Conservation (phyloP, 2,113 vertebrate species). For the Genyomyrus donnyi region DNA sequence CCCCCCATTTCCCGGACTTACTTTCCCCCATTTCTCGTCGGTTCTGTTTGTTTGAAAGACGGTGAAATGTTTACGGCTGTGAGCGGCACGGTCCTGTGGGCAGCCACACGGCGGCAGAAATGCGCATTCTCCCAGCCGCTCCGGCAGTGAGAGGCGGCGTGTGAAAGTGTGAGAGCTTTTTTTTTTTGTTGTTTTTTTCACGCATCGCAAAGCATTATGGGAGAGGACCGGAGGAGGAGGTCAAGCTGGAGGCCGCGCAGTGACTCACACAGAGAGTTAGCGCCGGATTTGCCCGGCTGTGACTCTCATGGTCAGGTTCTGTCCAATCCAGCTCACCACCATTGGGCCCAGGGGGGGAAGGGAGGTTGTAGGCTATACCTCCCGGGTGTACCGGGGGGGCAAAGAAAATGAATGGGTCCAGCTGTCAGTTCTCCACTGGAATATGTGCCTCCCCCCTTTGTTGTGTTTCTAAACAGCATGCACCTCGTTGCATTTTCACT, state of each 20-base stretch:
- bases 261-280: neutral
- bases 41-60: neutral
- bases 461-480: neutral
- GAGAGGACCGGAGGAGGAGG: slow-evolving; percentile 5
- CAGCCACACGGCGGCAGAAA: neutral
- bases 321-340: neutral
- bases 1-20: neutral
- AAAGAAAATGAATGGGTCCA: neutral
- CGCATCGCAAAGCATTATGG: neutral
- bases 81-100: neutral
- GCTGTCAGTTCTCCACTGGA: neutral
- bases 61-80: neutral
- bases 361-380: neutral
- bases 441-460: neutral
- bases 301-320: neutral
- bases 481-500: neutral
- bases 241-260: neutral
- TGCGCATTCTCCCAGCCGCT: neutral
- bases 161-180: neutral
- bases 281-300: neutral
- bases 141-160: neutral
- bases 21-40: neutral
- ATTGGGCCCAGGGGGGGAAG: too few species aligned
- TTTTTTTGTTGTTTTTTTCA: neutral
- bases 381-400: neutral